Percentiles rank a stretch among this genome's conserved stretches.
Evolutionary conservation across 2,113 vertebrate species (phyloP).

Genomic region (Mobula hypostoma): DNA sequence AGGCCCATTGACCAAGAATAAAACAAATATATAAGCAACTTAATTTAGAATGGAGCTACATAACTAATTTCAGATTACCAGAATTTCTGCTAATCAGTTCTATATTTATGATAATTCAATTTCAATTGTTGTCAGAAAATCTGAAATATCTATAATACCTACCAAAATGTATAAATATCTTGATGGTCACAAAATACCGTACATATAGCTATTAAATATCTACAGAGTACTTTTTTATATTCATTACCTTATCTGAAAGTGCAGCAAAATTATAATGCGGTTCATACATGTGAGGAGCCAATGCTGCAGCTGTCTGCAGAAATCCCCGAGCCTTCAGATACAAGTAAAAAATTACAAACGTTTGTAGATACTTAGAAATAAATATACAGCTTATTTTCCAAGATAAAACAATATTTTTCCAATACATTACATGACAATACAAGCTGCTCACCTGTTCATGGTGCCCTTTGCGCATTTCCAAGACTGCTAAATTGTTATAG

Average conservation of each 20-base stretch:
- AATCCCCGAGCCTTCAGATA: constrained; percentile 77
- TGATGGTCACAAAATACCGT: neutral
- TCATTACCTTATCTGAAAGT: constrained; percentile 84
- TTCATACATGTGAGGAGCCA: constrained; percentile 89
- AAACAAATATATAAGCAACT: neutral
- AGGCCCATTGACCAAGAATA: neutral
- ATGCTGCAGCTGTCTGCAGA: constrained; percentile 79
- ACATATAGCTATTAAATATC: neutral
- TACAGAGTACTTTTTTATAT: neutral
- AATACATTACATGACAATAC: neutral
- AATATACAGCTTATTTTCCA: neutral
- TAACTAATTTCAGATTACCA: neutral
- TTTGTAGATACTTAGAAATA: neutral
- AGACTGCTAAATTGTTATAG: constrained; percentile 89
- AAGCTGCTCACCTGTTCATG: constrained; percentile 73
- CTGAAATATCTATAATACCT: neutral
- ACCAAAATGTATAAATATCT: neutral
- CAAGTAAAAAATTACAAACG: constrained; percentile 26
- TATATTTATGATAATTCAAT: neutral
- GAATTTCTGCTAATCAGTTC: neutral
- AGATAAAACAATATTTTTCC: neutral
- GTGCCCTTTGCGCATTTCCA: constrained; percentile 82
- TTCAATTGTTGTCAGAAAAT: neutral
- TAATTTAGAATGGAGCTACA: neutral
- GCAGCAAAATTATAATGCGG: constrained; percentile 86